Conservation (phyloP, 2,888 invertebrate species). For the Drosophila mercatorum region DNA sequence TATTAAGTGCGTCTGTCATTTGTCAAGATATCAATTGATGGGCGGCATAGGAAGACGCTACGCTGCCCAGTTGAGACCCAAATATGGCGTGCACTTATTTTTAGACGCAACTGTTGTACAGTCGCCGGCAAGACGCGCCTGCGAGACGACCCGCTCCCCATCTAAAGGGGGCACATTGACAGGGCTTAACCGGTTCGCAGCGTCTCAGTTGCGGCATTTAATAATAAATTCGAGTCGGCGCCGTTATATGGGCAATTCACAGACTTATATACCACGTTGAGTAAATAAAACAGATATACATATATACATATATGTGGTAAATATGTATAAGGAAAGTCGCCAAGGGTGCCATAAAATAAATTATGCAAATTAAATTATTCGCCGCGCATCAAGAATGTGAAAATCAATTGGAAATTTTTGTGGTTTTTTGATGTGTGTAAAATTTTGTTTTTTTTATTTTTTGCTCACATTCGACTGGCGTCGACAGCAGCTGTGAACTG, state of each 20-base stretch:
- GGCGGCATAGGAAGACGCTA: background rate
- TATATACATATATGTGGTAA: background rate
- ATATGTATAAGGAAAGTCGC: conserved; percentile 17
- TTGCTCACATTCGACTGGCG: background rate
- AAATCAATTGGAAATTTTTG: conserved; percentile 48
- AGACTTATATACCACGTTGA: conserved; percentile 12
- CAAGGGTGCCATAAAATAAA: conserved; percentile 14
- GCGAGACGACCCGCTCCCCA: conserved; percentile 28
- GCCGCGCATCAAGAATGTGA: conserved; percentile 22
- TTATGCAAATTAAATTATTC: conserved; percentile 49
- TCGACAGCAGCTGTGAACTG: conserved; percentile 21
- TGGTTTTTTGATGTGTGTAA: conserved; percentile 16
- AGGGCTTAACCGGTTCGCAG: conserved; percentile 57
- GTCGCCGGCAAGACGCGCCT: conserved; percentile 74
- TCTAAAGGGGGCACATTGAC: conserved; percentile 31
- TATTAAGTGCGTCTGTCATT: conserved; percentile 45
- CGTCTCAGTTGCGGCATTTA: conserved; percentile 40
- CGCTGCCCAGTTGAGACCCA: conserved; percentile 17
- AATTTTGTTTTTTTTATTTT: conserved; percentile 2
- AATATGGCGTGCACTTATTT: conserved; percentile 52
- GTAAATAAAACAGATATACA: background rate
- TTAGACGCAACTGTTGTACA: conserved; percentile 67
- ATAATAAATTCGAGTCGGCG: conserved; percentile 72
- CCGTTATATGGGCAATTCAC: conserved; percentile 70
- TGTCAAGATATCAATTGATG: conserved; percentile 57